A percentile compares a stretch with the other conserved stretches of the same genome.
phyloP scores from a whole-genome alignment of 2,888 invertebrate genomes.

The Cheilosia scutellata region DNA sequence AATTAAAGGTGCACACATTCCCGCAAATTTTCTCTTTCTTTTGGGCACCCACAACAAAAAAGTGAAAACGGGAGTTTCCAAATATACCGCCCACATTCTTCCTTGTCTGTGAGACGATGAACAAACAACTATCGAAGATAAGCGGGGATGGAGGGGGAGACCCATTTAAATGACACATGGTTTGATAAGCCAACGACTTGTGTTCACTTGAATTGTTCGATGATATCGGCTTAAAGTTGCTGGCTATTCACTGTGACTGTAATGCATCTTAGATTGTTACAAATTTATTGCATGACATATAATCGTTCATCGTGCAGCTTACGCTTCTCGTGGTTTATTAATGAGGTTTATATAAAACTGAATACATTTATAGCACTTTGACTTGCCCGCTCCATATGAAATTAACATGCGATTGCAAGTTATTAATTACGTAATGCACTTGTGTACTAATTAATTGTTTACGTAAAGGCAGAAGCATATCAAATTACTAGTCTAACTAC shows the following conservation, averaged over 20 bases:
- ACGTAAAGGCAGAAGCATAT: not conserved
- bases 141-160: not conserved
- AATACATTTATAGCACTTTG: not conserved
- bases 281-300: constrained; percentile 36
- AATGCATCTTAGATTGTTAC: constrained; percentile 30
- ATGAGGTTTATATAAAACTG: constrained; percentile 32
- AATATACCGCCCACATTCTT: constrained; percentile 19
- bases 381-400: constrained; percentile 16
- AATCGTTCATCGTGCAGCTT: not conserved
- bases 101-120: not conserved
- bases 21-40: constrained; percentile 42
- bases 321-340: constrained; percentile 49
- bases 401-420: constrained; percentile 44
- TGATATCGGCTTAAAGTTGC: constrained; percentile 15
- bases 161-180: constrained; percentile 26
- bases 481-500: no score
- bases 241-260: constrained; percentile 5
- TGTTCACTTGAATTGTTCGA: constrained; percentile 23
- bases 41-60: constrained; percentile 15
- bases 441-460: constrained; percentile 10
- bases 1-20: constrained; percentile 66
- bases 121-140: not conserved
- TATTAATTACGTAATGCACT: constrained; percentile 48
- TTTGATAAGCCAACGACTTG: constrained; percentile 17
- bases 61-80: constrained; percentile 26